phyloP scores from a whole-genome alignment of 2,113 vertebrate genomes.

The Probosciger aterrimus region DNA sequence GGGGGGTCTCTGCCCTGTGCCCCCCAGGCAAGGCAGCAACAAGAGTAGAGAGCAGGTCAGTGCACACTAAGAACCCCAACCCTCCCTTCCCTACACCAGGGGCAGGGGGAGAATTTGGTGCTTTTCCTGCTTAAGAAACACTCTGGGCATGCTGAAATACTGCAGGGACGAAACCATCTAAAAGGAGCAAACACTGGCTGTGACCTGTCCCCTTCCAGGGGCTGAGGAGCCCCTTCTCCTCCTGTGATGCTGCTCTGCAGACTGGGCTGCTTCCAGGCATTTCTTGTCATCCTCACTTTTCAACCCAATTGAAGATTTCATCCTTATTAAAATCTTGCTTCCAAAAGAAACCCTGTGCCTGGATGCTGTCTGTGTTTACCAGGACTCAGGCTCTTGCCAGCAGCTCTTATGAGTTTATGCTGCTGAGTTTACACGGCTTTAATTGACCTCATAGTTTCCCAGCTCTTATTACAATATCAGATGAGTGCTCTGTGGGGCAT shows the following conservation, averaged over 20 bases:
- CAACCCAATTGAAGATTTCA: constrained; percentile 1
- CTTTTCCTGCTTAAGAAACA: neutral
- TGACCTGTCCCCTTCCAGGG: neutral
- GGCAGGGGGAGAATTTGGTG: neutral
- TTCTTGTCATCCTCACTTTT: neutral
- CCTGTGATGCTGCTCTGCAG: neutral
- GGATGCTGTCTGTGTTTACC: constrained; percentile 1
- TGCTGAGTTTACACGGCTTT: neutral
- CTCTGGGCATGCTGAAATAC: neutral
- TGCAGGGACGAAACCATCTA: neutral
- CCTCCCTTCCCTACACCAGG: neutral
- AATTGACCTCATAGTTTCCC: neutral
- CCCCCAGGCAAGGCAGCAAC: neutral
- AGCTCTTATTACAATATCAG: constrained; percentile 6
- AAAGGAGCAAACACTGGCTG: neutral
- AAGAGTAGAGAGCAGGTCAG: neutral
- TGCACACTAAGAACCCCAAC: neutral
- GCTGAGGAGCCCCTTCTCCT: neutral
- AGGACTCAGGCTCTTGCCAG: neutral
- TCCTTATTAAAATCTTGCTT: constrained; percentile 12
- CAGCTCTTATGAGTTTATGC: neutral
- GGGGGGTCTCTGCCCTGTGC: neutral
- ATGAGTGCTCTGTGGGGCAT: neutral
- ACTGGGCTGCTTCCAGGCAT: neutral
- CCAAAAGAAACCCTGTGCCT: constrained; percentile 36